Base-by-base conservation (phyloP, 2,113 vertebrate species). In the Cinclus cinclus region DNA sequence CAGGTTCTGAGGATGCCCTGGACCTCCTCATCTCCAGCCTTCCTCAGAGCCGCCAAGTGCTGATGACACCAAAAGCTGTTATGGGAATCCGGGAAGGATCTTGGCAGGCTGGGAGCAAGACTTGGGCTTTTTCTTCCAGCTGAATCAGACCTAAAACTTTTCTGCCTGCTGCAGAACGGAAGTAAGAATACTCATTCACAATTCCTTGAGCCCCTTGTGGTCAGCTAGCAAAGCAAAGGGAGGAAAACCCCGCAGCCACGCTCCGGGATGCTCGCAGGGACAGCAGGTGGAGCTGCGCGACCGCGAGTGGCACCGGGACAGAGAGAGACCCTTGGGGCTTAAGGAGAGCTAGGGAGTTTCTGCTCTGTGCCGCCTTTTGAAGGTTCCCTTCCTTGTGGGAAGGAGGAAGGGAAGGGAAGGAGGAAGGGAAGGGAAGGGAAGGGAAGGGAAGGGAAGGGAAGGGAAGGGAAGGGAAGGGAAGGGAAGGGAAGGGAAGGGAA, bases 271-370 rank as follows among this genome's bases (percentile, higher is more conserved):
- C 3, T 5, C 70, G 8, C 20, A 0, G 84, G 37, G 58, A 83
- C 97, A 64, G 96, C 92, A 97, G 97, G 23, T 84, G 97, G 96
- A 77, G 95, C 95, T 97, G 80, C 47, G 63, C 19, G 35, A 88
- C 46, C 96, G 50, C 59, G 13, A 39, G 79, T 59, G 56, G 8
- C 2, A 3, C 41, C 5, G 63, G 31, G 15, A 53, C 53, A 37
- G 35, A 22, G 33, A 5, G 4, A 35, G 7, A n/a, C 15, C 1
- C 2, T 2, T 9, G 19, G 28, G 20, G 2, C 16, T n/a, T 11
- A 7, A 3, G 24, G 24, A 13, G 3, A 49, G 28, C 22, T 33
- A 55, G 13, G 22, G 52, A 58, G 11, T 3, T 14, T 16, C 74
- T 7, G 81, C 37, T 35, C 49, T 3, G 0, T 0, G 33, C 18